Conservation (phyloP, 2,113 vertebrate genomes). For the Tor tambroides region DNA sequence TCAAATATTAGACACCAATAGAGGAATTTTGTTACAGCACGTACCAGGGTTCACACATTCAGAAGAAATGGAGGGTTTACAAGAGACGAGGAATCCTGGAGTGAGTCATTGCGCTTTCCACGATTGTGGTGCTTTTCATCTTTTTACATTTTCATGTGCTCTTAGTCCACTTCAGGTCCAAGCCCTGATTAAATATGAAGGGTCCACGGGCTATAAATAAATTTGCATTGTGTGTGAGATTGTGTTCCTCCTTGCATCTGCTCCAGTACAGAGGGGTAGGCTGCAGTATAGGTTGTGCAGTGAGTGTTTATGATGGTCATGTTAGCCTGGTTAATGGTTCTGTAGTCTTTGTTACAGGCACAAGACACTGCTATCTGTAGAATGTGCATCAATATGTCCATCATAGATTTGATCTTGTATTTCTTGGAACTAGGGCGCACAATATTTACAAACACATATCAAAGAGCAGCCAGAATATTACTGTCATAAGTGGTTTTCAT, state of each 20-base stretch:
- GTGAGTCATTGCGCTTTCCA: slow-evolving; percentile 42
- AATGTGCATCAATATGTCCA: not conserved
- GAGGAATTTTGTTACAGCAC: slow-evolving; percentile 87
- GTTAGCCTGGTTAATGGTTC: not conserved
- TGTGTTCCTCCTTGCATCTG: slow-evolving; percentile 47
- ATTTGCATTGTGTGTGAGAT: slow-evolving; percentile 21
- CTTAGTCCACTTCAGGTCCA: not conserved
- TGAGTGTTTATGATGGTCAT: not conserved
- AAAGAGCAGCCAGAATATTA: slow-evolving; percentile 75
- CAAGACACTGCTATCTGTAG: slow-evolving; percentile 2
- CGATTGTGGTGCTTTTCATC: slow-evolving; percentile 44
- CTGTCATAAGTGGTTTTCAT: slow-evolving; percentile 68
- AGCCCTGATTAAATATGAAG: not conserved
- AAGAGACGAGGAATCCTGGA: slow-evolving; percentile 63
- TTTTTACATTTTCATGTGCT: not conserved
- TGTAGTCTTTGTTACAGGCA: slow-evolving; percentile 1
- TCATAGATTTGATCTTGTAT: slow-evolving; percentile 56
- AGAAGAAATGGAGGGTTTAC: slow-evolving; percentile 81
- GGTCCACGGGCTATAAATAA: slow-evolving; percentile 18
- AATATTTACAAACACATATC: slow-evolving; percentile 74
- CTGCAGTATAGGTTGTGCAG: slow-evolving; percentile 60
- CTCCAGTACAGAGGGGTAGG: slow-evolving; percentile 37
- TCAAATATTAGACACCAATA: slow-evolving; percentile 92
- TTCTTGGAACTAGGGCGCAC: slow-evolving; percentile 66
- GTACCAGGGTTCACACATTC: slow-evolving; percentile 83